Conservation (phyloP, 2,113 vertebrate genomes). For the Tenrec ecaudatus region DNA sequence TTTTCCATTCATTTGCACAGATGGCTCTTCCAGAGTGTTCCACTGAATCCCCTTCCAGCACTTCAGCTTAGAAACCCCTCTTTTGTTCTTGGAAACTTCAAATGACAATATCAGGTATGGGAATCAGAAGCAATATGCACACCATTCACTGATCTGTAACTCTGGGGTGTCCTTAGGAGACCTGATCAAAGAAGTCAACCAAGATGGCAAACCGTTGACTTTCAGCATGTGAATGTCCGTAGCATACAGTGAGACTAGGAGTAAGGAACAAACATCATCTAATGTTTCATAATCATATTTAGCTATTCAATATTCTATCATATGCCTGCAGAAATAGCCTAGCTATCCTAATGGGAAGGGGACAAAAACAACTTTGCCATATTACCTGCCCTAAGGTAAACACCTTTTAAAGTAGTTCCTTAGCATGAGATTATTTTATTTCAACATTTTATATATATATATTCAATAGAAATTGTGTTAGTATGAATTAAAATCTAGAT, state of each 20-base stretch:
- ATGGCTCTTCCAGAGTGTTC: neutral
- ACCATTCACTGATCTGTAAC: neutral
- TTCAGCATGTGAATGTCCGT: neutral
- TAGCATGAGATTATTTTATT: conserved; percentile 9
- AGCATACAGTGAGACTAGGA: neutral
- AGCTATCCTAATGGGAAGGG: neutral
- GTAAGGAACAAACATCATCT: neutral
- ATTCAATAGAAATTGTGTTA: conserved; percentile 22
- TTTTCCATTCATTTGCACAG: neutral
- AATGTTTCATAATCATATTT: neutral
- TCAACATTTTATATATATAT: conserved; percentile 51
- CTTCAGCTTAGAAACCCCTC: neutral
- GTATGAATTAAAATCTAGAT: conserved; percentile 15
- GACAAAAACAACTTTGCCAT: neutral
- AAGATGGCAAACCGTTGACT: neutral
- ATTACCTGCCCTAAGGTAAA: neutral
- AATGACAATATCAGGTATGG: neutral
- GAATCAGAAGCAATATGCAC: neutral
- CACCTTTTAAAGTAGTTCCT: conserved; percentile 10
- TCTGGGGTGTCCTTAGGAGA: neutral
- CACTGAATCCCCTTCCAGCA: neutral
- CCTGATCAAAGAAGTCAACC: neutral
- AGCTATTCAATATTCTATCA: neutral
- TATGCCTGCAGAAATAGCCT: conserved; percentile 34
- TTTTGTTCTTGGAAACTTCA: neutral